These are phyloP conservation scores for Solen grandis DNA, from an alignment of 1,140 invertebrate species.

Conservation along the genomic window DNA sequence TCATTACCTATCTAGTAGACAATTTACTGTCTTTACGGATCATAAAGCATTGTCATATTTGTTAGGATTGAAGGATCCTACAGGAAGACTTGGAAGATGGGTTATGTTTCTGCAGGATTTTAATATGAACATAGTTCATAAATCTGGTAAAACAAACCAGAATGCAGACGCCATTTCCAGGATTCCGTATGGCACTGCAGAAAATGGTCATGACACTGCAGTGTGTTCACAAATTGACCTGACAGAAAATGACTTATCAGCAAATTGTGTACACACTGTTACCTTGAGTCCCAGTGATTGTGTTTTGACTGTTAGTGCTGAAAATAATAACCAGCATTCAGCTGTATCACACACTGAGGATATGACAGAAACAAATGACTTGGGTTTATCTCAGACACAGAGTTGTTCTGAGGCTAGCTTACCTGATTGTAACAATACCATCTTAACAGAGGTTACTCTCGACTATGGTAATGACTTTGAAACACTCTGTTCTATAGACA, in stretches of 20 bases:
- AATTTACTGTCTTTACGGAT: slow-evolving; percentile 52
- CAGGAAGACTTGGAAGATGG: slow-evolving; percentile 46
- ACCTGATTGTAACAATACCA: neutral
- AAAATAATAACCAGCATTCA: neutral
- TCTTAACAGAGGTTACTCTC: slow-evolving; percentile 1
- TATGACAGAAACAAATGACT: too few species aligned
- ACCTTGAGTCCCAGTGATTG: neutral
- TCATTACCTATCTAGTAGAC: slow-evolving; percentile 42
- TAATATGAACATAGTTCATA: slow-evolving; percentile 40
- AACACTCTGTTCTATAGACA: neutral
- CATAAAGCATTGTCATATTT: slow-evolving; percentile 47
- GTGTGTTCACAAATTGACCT: neutral
- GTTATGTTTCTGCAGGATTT: slow-evolving; percentile 40
- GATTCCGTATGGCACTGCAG: neutral
- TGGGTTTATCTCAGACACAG: too few species aligned
- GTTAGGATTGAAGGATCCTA: slow-evolving; percentile 34
- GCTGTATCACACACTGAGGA: neutral
- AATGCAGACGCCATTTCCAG: slow-evolving; percentile 45
- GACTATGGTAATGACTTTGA: slow-evolving; percentile 6
- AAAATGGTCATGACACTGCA: neutral
- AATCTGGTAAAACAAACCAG: slow-evolving; percentile 9
- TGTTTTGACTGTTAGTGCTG: too few species aligned
- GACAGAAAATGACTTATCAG: neutral
- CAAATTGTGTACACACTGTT: neutral
- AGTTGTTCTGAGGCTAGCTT: too few species aligned